Conservation (phyloP, 1,140 invertebrate species). For the Cotesia glomerata region DNA sequence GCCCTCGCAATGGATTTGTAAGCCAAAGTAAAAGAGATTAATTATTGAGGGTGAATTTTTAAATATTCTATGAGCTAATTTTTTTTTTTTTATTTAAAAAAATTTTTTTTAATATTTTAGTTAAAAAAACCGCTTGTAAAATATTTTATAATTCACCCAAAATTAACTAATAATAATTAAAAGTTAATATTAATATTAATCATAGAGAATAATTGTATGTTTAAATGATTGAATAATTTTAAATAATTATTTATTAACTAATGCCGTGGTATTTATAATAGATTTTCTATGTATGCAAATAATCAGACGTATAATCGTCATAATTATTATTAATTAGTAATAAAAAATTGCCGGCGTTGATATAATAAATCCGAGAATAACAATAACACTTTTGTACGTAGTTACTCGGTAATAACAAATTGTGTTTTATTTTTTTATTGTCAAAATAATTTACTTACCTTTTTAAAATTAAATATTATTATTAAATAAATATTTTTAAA, state of each 20-base stretch:
- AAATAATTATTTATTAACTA: not conserved
- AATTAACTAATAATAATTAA: not conserved
- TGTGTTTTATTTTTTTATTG: constrained; percentile 5
- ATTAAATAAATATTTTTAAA: not conserved
- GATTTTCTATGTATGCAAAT: constrained; percentile 11
- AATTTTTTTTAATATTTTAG: too few relatives aligned
- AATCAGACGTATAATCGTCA: not conserved
- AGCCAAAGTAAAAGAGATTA: constrained; percentile 34
- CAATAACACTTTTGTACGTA: constrained; percentile 6
- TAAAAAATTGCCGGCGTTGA: not conserved
- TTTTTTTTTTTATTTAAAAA: too few relatives aligned
- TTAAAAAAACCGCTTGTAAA: too few relatives aligned
- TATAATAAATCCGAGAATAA: not conserved
- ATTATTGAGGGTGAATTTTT: constrained; percentile 35
- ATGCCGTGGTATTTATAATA: not conserved
- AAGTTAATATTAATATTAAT: not conserved
- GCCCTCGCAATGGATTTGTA: constrained; percentile 36
- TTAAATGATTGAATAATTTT: not conserved
- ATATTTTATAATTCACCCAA: not conserved
- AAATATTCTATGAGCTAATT: not conserved
- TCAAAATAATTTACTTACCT: not conserved
- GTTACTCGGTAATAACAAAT: not conserved
- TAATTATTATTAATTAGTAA: too few relatives aligned
- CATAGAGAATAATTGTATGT: not conserved
- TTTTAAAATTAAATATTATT: not conserved